Percentiles rank a stretch among this genome's conserved stretches.
These are phyloP conservation scores for Grammomys dolichurus DNA, from an alignment of 2,113 vertebrate genomes.

Conservation along the genomic window DNA sequence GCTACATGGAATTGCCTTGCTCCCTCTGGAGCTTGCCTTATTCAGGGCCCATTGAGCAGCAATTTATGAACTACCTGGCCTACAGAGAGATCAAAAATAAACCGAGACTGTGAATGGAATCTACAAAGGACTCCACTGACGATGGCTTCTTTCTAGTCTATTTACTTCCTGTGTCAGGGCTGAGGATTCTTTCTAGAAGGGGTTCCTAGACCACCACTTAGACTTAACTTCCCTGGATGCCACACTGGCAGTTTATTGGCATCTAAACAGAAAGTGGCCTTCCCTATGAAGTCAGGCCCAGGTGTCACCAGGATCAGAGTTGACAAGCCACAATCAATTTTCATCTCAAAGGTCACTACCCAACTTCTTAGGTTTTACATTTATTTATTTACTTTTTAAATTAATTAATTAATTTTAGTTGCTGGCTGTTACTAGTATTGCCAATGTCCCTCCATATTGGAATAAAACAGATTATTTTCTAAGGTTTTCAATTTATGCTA, in stretches of 20 bases:
- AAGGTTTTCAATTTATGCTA: not conserved
- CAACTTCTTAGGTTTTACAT: constrained; percentile 14
- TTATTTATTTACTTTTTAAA: not conserved
- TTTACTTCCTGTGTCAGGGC: not conserved
- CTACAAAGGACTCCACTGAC: not conserved
- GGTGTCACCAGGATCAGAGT: constrained; percentile 9
- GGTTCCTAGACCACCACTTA: constrained; percentile 2
- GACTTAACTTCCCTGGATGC: not conserved
- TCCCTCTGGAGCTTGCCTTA: constrained; percentile 18
- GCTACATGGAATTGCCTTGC: constrained; percentile 2
- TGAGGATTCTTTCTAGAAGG: not conserved
- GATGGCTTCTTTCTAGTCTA: not conserved
- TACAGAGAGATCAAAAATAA: not conserved
- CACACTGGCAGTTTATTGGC: not conserved
- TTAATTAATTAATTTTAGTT: not conserved
- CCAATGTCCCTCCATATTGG: constrained; percentile 6
- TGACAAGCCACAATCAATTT: constrained; percentile 42
- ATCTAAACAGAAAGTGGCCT: not conserved
- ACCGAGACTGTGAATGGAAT: not conserved
- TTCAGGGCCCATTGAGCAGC: not conserved
- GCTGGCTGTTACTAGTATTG: not conserved
- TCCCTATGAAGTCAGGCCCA: not conserved
- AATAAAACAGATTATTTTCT: constrained; percentile 36
- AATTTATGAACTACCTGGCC: constrained; percentile 21
- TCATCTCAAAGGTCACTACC: constrained; percentile 31